A percentile compares a stretch with the other conserved stretches of the same genome.
Evolutionary conservation across 2,888 invertebrate species (phyloP).

Genomic region (Agrochola lychnidis): DNA sequence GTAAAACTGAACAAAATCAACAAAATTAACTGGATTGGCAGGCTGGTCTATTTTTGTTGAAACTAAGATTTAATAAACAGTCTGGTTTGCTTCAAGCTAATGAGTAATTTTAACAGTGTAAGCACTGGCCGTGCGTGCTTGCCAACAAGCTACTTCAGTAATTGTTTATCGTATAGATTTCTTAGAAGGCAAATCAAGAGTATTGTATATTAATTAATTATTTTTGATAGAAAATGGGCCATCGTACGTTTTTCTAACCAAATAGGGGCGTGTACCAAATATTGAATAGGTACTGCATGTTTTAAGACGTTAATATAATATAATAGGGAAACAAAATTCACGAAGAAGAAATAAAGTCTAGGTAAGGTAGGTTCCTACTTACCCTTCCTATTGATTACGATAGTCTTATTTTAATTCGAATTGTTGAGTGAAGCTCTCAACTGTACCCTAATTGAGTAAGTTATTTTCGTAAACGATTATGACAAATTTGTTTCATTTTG

Average conservation of each 20-base stretch:
- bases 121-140: slow-evolving; percentile 34
- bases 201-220: background rate
- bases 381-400: background rate
- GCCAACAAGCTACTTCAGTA: background rate
- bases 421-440: background rate
- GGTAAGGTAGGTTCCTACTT: background rate
- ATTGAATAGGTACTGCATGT: background rate
- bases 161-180: slow-evolving; percentile 43
- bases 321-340: background rate
- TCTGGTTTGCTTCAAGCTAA: slow-evolving; percentile 41
- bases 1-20: slow-evolving; percentile 33
- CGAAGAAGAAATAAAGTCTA: background rate
- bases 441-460: too few species aligned
- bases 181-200: slow-evolving; percentile 29
- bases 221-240: background rate
- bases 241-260: background rate
- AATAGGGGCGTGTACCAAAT: background rate
- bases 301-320: background rate
- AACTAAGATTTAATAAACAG: slow-evolving; percentile 7
- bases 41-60: slow-evolving; percentile 17
- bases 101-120: slow-evolving; percentile 18
- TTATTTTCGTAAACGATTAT: too few species aligned
- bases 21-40: slow-evolving; percentile 25
- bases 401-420: background rate
- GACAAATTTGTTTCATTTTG: too few species aligned